phyloP scores from a whole-genome alignment of 2,113 vertebrate species.

The Hepsetus odoe region DNA sequence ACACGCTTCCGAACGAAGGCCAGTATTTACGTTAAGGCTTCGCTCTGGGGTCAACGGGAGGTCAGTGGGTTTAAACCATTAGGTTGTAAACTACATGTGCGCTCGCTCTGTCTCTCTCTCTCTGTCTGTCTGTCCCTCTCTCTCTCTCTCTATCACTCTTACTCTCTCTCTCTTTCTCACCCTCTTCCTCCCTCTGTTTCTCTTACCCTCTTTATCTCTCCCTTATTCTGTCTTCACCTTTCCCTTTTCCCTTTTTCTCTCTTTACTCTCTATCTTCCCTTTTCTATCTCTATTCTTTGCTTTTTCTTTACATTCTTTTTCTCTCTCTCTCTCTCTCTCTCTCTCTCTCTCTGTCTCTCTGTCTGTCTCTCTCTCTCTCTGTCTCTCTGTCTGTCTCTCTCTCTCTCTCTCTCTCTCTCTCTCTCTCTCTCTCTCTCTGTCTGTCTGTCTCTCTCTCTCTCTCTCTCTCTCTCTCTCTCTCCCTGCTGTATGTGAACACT shows the following conservation, averaged over 20 bases:
- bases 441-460: too few species aligned
- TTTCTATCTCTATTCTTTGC: neutral
- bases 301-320: neutral
- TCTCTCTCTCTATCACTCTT: neutral
- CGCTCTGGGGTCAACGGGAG: conserved; percentile 30
- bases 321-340: neutral
- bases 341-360: neutral
- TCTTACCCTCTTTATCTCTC: conserved; percentile 1
- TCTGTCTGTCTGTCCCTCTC: neutral
- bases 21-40: too few species aligned
- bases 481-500: too few species aligned
- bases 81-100: conserved; percentile 32
- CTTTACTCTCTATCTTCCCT: neutral
- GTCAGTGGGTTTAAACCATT: conserved; percentile 32
- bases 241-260: neutral
- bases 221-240: neutral
- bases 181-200: neutral
- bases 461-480: too few species aligned
- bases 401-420: too few species aligned
- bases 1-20: too few species aligned
- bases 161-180: neutral
- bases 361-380: too few species aligned
- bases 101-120: conserved; percentile 1
- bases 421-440: too few species aligned
- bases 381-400: too few species aligned